Base-by-base conservation (phyloP, 2,113 vertebrate genomes). In the Hydrolagus affinis region DNA sequence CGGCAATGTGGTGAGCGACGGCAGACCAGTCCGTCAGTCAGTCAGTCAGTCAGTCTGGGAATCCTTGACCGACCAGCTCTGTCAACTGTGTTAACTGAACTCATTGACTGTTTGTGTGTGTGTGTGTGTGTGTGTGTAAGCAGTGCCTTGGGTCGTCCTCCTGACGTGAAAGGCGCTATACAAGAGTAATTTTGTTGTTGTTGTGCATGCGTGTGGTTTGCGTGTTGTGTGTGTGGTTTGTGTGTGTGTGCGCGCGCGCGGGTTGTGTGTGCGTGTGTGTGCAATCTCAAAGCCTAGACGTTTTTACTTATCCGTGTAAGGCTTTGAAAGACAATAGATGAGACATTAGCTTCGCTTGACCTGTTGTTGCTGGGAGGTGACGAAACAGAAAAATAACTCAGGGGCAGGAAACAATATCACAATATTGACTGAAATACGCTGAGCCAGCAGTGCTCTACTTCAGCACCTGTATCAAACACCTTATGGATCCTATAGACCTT, bases 1-100 rank as follows among this genome's bases (percentile, higher is more conserved):
- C 21, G 30, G 0, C 30, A 0, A 74, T 87, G 85, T 77, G 86
- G 87, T 86, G 86, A 86, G 86, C 85, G 69, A 9, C 57, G 87
- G 85, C 85, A 91, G 88, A 88, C 86, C 88, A 73, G 85, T 11
- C 66, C 25, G n/a, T n/a, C n/a, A n/a, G n/a, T n/a, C n/a, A n/a
- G n/a, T n/a, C n/a, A n/a, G n/a, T n/a, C n/a, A n/a, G n/a, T n/a
- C n/a, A 32, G 32, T 32, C 25, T 21, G 59, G 44, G 28, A 68
- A n/a, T n/a, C 28, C 60, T 21, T 25, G 8, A 66, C 60, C 77
- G 10, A 64, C 12, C 30, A 14, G 25, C 2, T 3, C 44, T 44
- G 2, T 44, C 44, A 44, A 44, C 44, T n/a, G n/a, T n/a, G 6
- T 44, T 44, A 44, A 44, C 44, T 44, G 44, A 44, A 44, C 44